phyloP scores from a whole-genome alignment of 2,113 vertebrate genomes.

The Stigmatopora nigra region DNA sequence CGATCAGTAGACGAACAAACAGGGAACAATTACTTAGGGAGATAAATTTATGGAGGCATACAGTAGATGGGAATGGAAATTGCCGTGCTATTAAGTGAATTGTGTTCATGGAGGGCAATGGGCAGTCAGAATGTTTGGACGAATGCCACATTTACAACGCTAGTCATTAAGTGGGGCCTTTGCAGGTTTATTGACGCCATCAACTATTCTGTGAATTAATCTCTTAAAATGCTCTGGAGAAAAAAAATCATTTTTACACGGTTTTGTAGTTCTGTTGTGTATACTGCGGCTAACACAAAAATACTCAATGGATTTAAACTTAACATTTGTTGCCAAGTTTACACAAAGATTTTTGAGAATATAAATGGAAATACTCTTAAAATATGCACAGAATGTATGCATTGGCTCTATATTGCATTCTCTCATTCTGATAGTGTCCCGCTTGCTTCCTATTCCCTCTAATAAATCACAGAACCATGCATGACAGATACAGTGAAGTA shows the following conservation, averaged over 20 bases:
- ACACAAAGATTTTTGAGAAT: background rate
- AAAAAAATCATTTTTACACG: background rate
- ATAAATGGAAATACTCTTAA: background rate
- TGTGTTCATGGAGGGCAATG: background rate
- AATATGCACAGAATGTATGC: background rate
- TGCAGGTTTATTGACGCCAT: slow-evolving; percentile 2
- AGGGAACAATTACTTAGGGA: background rate
- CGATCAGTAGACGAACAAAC: background rate
- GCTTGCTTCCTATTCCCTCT: background rate
- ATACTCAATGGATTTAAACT: background rate
- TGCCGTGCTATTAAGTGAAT: background rate
- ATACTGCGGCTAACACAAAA: background rate
- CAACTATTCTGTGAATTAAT: background rate
- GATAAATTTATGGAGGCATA: background rate
- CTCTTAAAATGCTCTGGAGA: background rate
- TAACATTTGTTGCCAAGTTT: background rate
- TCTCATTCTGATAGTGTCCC: background rate
- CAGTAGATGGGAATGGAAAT: background rate
- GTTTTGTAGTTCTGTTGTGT: background rate
- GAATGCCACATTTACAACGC: slow-evolving; percentile 4
- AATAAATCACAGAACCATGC: slow-evolving; percentile 5
- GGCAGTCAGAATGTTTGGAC: background rate
- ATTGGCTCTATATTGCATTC: background rate
- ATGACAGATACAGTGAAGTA: background rate
- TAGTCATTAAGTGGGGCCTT: background rate